Evolutionary conservation across 2,888 invertebrate species (phyloP).

Genomic region (Ophion ellenae): DNA sequence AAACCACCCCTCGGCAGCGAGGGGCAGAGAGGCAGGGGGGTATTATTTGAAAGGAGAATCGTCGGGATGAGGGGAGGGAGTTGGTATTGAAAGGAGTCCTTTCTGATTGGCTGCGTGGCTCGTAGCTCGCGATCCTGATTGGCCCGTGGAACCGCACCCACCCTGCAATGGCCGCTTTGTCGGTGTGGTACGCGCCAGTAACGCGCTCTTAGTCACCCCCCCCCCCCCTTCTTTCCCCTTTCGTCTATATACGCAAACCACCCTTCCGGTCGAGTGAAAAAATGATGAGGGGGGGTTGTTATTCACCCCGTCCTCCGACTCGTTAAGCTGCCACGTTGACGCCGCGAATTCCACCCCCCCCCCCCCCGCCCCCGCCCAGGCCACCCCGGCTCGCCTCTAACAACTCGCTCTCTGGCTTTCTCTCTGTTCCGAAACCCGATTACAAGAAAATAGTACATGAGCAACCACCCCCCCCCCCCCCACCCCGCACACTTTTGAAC

Average conservation of each 20-base stretch:
- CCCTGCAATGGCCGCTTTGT: conserved; percentile 84
- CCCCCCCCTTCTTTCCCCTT: conserved; percentile 28
- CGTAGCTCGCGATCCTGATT: conserved; percentile 81
- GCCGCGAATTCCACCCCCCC: conserved; percentile 59
- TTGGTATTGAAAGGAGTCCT: conserved; percentile 70
- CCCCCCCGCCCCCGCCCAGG: neutral
- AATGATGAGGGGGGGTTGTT: neutral
- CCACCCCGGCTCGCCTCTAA: conserved; percentile 8
- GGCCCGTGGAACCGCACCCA: conserved; percentile 83
- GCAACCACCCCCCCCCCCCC: conserved; percentile 65
- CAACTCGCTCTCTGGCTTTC: conserved; percentile 63
- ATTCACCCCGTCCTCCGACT: conserved; percentile 32
- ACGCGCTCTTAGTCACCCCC: conserved; percentile 70
- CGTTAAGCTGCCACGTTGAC: conserved; percentile 40
- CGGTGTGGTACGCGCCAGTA: conserved; percentile 73
- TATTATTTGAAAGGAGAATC: conserved; percentile 24
- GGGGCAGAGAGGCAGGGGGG: conserved; percentile 6
- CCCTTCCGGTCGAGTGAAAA: conserved; percentile 30
- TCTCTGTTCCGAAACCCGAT: conserved; percentile 63
- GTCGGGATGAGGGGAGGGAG: neutral
- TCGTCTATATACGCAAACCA: conserved; percentile 25
- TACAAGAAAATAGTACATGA: conserved; percentile 76
- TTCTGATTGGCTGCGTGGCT: conserved; percentile 81
- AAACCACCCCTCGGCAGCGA: neutral
- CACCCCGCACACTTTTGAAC: neutral